Conservation (phyloP, 1,140 invertebrate species). For the Drosophila nigrodunni region DNA sequence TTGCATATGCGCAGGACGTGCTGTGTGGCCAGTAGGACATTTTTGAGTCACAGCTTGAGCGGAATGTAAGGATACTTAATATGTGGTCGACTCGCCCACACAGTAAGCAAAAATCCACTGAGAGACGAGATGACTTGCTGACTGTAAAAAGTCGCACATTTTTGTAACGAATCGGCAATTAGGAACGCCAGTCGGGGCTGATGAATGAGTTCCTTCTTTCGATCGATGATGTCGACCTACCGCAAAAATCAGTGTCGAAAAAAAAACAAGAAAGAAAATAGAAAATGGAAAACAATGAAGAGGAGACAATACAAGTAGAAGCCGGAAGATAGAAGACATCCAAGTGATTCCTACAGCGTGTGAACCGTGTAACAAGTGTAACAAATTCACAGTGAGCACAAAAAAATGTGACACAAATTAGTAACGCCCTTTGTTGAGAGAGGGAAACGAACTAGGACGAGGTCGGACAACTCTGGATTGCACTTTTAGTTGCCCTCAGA, state of each 20-base stretch:
- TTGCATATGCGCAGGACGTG: constrained; percentile 26
- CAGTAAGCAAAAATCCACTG: constrained; percentile 41
- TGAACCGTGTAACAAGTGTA: constrained; percentile 84
- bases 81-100: constrained; percentile 67
- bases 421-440: constrained; percentile 56
- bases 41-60: constrained; percentile 21
- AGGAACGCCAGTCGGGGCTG: constrained; percentile 68
- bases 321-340: constrained; percentile 62
- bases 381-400: constrained; percentile 58
- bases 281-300: constrained; percentile 25
- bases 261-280: constrained; percentile 20
- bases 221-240: constrained; percentile 81
- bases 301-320: constrained; percentile 24
- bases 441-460: constrained; percentile 1
- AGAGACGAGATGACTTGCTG: constrained; percentile 21
- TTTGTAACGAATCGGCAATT: constrained; percentile 80
- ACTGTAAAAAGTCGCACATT: constrained; percentile 73
- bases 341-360: constrained; percentile 58
- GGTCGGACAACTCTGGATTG: constrained; percentile 13
- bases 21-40: constrained; percentile 35
- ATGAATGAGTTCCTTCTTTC: constrained; percentile 63
- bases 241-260: constrained; percentile 76
- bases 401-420: constrained; percentile 82
- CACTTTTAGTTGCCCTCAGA: constrained; percentile 34
- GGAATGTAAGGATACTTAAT: constrained; percentile 38